Evolutionary conservation across 2,888 invertebrate species (phyloP).

Genomic region (Pachymerium ferrugineum): DNA sequence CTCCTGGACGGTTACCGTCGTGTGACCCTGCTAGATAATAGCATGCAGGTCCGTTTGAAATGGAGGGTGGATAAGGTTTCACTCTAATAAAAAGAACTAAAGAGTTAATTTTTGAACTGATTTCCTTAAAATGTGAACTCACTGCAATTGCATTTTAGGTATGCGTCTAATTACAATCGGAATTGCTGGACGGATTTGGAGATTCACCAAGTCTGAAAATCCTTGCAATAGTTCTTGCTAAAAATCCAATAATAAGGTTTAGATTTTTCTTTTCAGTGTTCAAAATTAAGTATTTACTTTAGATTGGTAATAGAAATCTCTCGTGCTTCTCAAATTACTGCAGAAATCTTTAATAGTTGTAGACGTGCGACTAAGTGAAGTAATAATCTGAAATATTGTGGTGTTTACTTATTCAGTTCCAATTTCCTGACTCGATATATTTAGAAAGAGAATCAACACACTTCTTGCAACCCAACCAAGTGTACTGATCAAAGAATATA

Average conservation of each 20-base stretch:
- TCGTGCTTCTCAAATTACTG: conserved; percentile 41
- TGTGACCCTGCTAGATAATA: conserved; percentile 44
- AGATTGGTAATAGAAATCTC: conserved; percentile 42
- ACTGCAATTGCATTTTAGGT: conserved; percentile 42
- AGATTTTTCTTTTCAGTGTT: background rate
- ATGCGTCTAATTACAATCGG: conserved; percentile 43
- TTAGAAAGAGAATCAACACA: too few species aligned
- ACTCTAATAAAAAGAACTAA: background rate
- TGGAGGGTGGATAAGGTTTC: conserved; percentile 28
- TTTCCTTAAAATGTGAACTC: conserved; percentile 35
- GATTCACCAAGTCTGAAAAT: conserved; percentile 43
- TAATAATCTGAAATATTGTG: conserved; percentile 41
- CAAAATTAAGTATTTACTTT: too few species aligned
- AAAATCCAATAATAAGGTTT: background rate
- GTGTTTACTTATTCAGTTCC: too few species aligned
- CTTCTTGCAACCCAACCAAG: too few species aligned
- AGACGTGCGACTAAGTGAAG: conserved; percentile 40
- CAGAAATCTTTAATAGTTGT: conserved; percentile 43
- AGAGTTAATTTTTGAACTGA: background rate
- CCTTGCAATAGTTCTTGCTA: conserved; percentile 44
- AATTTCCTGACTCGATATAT: too few species aligned
- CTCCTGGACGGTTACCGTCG: conserved; percentile 43
- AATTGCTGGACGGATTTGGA: conserved; percentile 43
- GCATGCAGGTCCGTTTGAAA: conserved; percentile 41
- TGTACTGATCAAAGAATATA: too few species aligned